Percentiles rank a stretch among this genome's conserved stretches.
Evolutionary conservation across 2,888 invertebrate species (phyloP).

Genomic region (Sphecodes monilicornis): DNA sequence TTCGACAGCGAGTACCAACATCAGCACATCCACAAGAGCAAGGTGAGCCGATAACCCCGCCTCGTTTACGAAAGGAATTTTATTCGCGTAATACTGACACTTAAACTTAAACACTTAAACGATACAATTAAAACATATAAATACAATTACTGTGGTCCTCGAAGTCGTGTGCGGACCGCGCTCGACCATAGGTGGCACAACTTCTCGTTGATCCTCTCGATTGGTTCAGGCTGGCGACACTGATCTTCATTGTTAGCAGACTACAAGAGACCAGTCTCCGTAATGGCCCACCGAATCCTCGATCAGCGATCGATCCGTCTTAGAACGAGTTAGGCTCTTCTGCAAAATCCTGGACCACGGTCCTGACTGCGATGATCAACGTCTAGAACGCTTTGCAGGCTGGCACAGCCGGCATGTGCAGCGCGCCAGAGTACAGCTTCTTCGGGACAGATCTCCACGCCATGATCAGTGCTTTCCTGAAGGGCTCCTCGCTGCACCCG

Average conservation of each 20-base stretch:
- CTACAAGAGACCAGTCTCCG: neutral
- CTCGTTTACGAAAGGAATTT: neutral
- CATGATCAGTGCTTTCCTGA: constrained; percentile 91
- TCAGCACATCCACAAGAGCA: constrained; percentile 96
- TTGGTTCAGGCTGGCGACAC: neutral
- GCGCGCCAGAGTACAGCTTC: constrained; percentile 90
- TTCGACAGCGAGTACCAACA: constrained; percentile 97
- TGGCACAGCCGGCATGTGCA: constrained; percentile 88
- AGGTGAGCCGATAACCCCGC: constrained; percentile 87
- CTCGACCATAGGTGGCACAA: neutral
- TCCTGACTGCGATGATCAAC: neutral
- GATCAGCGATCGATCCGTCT: neutral
- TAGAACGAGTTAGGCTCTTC: neutral
- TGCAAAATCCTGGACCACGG: neutral
- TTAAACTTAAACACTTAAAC: constrained; percentile 8
- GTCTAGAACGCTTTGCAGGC: constrained; percentile 88
- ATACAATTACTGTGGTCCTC: neutral
- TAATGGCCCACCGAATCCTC: neutral
- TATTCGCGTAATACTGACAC: constrained; percentile 12
- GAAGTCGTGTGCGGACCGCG: neutral
- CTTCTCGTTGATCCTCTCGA: neutral
- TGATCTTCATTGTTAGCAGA: neutral
- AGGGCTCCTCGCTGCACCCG: constrained; percentile 91
- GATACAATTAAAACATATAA: constrained; percentile 6
- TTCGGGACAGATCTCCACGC: constrained; percentile 91